A percentile compares a stretch with the other conserved stretches of the same genome.
These are phyloP conservation scores for Hydrocynus forskahlii DNA, from an alignment of 2,797 vertebrate genomes.

Conservation along the genomic window DNA sequence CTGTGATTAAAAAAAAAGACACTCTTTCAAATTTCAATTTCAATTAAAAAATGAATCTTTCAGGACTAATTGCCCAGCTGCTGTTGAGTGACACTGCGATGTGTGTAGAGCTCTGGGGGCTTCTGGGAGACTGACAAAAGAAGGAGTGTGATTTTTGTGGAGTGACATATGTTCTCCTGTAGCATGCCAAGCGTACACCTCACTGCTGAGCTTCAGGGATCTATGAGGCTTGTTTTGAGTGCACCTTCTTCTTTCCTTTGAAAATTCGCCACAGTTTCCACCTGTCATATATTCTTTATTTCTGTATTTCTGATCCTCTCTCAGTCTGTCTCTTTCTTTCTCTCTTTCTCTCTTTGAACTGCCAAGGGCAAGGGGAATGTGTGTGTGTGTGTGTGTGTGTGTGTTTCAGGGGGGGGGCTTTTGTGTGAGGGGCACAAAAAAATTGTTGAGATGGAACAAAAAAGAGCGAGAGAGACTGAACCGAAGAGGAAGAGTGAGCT, in stretches of 20 bases:
- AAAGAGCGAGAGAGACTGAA: neutral
- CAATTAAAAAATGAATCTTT: neutral
- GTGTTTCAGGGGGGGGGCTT: no score
- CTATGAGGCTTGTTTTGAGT: neutral
- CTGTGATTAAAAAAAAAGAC: no score
- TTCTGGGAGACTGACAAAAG: neutral
- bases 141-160: slow-evolving; percentile 4
- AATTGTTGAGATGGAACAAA: neutral
- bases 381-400: neutral
- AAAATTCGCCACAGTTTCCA: slow-evolving; percentile 23
- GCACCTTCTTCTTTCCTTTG: slow-evolving; percentile 3
- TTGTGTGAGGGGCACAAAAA: neutral
- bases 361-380: neutral
- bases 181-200: neutral
- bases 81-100: neutral
- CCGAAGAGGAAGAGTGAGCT: neutral
- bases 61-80: neutral
- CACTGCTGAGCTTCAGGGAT: neutral
- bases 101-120: neutral
- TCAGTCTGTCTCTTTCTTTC: neutral
- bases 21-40: neutral
- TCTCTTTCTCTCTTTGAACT: neutral
- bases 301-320: neutral
- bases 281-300: slow-evolving; percentile 25
- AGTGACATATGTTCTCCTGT: slow-evolving; percentile 20